phyloP scores from a whole-genome alignment of 2,113 vertebrate genomes.

The Lophura nycthemera region DNA sequence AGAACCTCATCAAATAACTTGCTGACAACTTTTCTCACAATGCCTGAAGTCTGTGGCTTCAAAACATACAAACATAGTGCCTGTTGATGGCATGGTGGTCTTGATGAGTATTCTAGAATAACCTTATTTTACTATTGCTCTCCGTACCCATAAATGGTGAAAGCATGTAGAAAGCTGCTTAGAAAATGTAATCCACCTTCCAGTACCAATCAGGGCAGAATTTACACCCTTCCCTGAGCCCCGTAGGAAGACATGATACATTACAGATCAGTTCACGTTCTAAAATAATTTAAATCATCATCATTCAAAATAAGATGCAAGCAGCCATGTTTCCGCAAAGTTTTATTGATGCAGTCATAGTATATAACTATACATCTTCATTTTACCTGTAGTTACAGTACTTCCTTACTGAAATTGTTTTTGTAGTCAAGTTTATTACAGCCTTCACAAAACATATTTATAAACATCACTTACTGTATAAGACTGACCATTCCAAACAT shows the following conservation, averaged over 20 bases:
- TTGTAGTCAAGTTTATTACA: background rate
- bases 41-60: background rate
- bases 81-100: background rate
- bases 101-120: rapidly evolving
- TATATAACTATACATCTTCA: background rate
- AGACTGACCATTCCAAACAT: background rate
- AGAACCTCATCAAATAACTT: background rate
- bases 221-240: background rate
- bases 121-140: background rate
- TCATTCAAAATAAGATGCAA: conserved; percentile 13
- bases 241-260: background rate
- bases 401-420: background rate
- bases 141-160: background rate
- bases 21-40: background rate
- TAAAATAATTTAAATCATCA: background rate
- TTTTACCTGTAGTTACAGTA: conserved; percentile 6
- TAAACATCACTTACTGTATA: background rate
- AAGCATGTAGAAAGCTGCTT: background rate
- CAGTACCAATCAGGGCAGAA: background rate
- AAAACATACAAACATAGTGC: background rate
- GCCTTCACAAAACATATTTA: background rate
- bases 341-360: conserved; percentile 42
- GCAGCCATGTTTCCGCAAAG: background rate
- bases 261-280: background rate
- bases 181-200: background rate